These are phyloP conservation scores for Seira sanloemensis DNA, from an alignment of 2,888 invertebrate genomes.

Conservation along the genomic window DNA sequence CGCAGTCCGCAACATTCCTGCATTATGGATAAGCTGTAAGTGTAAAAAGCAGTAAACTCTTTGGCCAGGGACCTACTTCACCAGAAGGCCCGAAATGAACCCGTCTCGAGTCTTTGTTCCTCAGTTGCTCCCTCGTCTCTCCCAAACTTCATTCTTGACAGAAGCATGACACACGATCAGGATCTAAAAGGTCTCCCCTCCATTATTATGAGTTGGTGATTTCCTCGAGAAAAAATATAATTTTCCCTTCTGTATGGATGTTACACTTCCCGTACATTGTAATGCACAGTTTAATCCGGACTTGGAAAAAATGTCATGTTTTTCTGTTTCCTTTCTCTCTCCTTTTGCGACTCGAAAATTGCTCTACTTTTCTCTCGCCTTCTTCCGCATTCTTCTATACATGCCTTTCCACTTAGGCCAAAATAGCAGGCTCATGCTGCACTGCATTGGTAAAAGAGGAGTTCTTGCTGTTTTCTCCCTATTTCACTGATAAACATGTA, in stretches of 20 bases:
- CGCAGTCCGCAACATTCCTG: no score
- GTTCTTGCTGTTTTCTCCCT: slow-evolving; percentile 31
- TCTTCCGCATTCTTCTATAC: slow-evolving; percentile 44
- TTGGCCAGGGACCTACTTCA: no score
- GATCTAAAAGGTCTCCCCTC: slow-evolving; percentile 60
- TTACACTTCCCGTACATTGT: neutral
- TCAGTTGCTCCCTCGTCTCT: no score
- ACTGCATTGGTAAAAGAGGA: neutral
- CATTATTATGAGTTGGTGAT: slow-evolving; percentile 56
- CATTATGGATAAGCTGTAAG: no score
- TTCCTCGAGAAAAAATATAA: no score
- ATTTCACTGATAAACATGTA: slow-evolving; percentile 11
- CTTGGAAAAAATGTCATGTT: slow-evolving; percentile 21
- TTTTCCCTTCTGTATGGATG: slow-evolving; percentile 4
- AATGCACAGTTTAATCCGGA: slow-evolving; percentile 31
- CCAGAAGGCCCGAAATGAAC: no score
- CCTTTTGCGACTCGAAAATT: slow-evolving; percentile 14
- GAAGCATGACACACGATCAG: slow-evolving; percentile 59
- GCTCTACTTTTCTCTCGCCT: slow-evolving; percentile 40
- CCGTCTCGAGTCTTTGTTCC: no score
- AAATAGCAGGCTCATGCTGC: slow-evolving; percentile 13
- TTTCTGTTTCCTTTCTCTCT: slow-evolving; percentile 11
- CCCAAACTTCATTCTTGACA: no score
- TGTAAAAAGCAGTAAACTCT: no score
- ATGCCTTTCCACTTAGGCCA: slow-evolving; percentile 49